These are phyloP conservation scores for Coecobrya sp. DNA, from an alignment of 2,888 invertebrate genomes.

Conservation along the genomic window DNA sequence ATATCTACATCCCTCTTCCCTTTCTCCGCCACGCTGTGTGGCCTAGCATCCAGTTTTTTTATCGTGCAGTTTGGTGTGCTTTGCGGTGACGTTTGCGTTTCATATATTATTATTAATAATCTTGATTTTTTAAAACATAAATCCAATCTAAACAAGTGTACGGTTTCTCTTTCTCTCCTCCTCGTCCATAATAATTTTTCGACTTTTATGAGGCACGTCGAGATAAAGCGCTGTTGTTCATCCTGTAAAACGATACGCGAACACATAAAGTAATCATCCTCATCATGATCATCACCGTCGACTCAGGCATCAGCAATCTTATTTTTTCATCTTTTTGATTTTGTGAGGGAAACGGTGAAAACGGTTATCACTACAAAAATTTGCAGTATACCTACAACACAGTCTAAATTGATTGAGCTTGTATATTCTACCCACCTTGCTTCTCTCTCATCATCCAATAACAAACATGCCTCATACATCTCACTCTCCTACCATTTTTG, in stretches of 20 bases:
- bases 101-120: conserved; percentile 21
- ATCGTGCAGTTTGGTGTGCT: neutral
- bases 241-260: conserved; percentile 30
- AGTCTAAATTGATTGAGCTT: conserved; percentile 47
- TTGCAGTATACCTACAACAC: neutral
- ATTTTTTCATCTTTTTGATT: conserved; percentile 51
- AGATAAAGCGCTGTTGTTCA: conserved; percentile 36
- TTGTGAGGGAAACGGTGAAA: neutral
- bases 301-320: conserved; percentile 49
- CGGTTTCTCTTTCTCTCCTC: neutral
- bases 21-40: neutral
- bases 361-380: conserved; percentile 19
- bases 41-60: neutral
- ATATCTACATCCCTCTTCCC: conserved; percentile 3
- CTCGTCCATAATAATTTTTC: neutral
- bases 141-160: conserved; percentile 46
- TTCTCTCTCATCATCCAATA: conserved; percentile 2
- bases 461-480: conserved; percentile 21
- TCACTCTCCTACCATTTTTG: neutral
- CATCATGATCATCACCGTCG: neutral
- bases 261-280: conserved; percentile 49
- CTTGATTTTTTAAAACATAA: conserved; percentile 41
- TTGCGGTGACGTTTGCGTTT: conserved; percentile 36
- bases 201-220: neutral
- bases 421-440: neutral